phyloP scores from a whole-genome alignment of 1,140 invertebrate genomes.

The Meteorus sp. region DNA sequence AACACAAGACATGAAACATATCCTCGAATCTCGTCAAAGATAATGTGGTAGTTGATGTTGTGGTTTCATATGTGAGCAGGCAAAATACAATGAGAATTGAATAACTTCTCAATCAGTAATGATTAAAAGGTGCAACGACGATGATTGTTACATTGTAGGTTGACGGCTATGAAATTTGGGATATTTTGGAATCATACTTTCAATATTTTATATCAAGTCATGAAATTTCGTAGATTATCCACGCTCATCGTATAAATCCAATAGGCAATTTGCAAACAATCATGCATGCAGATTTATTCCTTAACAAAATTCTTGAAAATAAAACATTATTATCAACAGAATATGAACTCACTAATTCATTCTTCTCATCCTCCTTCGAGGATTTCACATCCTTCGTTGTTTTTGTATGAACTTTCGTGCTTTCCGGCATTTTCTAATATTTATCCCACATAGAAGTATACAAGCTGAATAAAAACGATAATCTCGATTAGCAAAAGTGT shows the following conservation, averaged over 20 bases:
- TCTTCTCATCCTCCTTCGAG: slow-evolving; percentile 55
- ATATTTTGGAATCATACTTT: no score
- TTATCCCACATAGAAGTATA: not conserved
- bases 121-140: no score
- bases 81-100: no score
- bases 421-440: slow-evolving; percentile 51
- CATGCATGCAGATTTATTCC: not conserved
- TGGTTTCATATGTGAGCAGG: no score
- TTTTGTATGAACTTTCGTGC: slow-evolving; percentile 47
- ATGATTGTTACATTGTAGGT: no score
- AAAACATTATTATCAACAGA: not conserved
- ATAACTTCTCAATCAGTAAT: no score
- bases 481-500: not conserved
- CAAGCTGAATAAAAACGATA: not conserved
- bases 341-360: slow-evolving; percentile 47
- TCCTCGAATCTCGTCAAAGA: not conserved
- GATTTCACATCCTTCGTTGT: slow-evolving; percentile 46
- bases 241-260: not conserved
- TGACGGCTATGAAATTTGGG: no score
- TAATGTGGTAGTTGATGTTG: no score
- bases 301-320: not conserved
- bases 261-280: no score
- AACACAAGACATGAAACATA: not conserved
- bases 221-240: no score
- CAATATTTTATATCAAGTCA: no score